Evolutionary conservation across 2,888 invertebrate genomes (phyloP).

Genomic region (Palloptera scutellata): DNA sequence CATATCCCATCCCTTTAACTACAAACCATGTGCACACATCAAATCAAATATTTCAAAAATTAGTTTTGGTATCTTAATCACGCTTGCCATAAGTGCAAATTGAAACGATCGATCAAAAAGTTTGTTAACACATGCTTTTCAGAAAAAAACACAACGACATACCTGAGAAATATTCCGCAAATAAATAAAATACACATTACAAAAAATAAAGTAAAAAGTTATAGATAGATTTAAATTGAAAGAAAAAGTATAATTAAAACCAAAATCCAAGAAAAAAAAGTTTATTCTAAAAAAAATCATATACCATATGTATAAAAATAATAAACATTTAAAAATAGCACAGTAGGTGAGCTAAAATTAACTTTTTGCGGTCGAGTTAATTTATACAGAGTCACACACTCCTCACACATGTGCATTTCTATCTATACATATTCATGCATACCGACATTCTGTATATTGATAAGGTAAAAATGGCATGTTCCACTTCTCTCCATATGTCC

Average conservation of each 20-base stretch:
- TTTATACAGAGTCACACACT: slow-evolving; percentile 6
- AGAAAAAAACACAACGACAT: slow-evolving; percentile 4
- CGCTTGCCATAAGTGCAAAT: slow-evolving; percentile 51
- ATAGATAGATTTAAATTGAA: neutral
- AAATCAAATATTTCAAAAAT: slow-evolving; percentile 17
- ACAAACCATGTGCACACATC: too few species aligned
- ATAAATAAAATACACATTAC: neutral
- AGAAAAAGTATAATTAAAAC: too few species aligned
- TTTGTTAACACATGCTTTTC: neutral
- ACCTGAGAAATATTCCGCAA: neutral
- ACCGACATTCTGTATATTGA: neutral
- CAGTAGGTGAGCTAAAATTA: slow-evolving; percentile 51
- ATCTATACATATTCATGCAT: neutral
- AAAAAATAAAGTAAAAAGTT: neutral
- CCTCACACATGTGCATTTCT: slow-evolving; percentile 8
- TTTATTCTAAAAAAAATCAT: too few species aligned
- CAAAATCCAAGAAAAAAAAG: too few species aligned
- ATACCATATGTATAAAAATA: slow-evolving; percentile 3
- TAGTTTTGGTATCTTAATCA: slow-evolving; percentile 52
- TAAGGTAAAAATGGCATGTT: too few species aligned
- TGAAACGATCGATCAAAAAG: slow-evolving; percentile 54
- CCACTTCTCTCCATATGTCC: too few species aligned
- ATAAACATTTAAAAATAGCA: slow-evolving; percentile 51
- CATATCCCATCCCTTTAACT: too few species aligned
- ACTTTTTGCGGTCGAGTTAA: slow-evolving; percentile 45